Evolutionary conservation across 1,140 invertebrate species (phyloP), one percentile per base, ranked within the genome.

Genomic region (Hirudo medicinalis): DNA sequence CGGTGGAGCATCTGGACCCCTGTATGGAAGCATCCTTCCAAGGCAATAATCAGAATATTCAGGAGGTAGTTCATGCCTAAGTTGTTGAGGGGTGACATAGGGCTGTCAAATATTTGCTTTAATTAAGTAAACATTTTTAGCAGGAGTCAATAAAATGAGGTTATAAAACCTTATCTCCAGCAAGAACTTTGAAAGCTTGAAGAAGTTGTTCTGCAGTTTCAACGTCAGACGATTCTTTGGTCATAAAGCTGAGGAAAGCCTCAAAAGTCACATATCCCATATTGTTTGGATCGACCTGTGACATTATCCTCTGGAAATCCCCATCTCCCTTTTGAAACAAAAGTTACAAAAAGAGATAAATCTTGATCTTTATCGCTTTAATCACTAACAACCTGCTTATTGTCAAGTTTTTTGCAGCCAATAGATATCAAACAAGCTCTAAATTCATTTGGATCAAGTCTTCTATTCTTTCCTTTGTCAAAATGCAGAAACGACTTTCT

Each of bases 41-140:
- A 99, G 95, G 84, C 96, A 99, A 83, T 99, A 99, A 84, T 98
- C 94, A 29, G 95, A 96, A 84, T 98, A 94, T 84, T 99, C 95
- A 71, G 94, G 93, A 69, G 95, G 95, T 80, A 99, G 84, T 86
- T 99, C 96, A 80, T 94, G 87, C 78, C 94, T 87, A 74, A 99
- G 83, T 84, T 97, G 94, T 78, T 98, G 94, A 71, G 94, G 91
- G 75, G 96, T 88, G 78, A 99, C 98, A 85, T 90, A 98, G 75
- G 94, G 91, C 94, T 97, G 29, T 13, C 54, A 57, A 63, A 63
- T 32, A 63, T 4, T 19, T 63, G 19, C 11, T 63, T 15, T 63
- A 22, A 63, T 15, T 8, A 63, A 63, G 29, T 25, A 63, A 6
- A 32, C 1, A 36, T 36, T 36, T 36, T 36, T n/a, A n/a, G 6